Conservation (phyloP, 2,888 invertebrate genomes). For the Pollenia griseotomentosa region DNA sequence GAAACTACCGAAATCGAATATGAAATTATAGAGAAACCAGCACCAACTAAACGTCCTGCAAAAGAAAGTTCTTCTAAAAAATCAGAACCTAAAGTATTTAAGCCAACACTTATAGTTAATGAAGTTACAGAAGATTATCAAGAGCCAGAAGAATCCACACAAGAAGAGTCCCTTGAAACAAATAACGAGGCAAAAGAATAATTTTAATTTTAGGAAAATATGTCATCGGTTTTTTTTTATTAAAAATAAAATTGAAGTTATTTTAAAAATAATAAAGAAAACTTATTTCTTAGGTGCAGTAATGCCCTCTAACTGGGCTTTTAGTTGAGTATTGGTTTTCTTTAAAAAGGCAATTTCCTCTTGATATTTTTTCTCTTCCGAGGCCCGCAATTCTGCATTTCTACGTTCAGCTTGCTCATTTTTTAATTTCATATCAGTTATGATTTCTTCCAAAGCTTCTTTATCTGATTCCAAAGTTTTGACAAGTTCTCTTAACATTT, state of each 20-base stretch:
- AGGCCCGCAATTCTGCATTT: slow-evolving; percentile 92
- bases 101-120: slow-evolving; percentile 85
- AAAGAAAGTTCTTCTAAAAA: slow-evolving; percentile 65
- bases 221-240: slow-evolving; percentile 33
- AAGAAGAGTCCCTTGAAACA: slow-evolving; percentile 13
- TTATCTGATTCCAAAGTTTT: slow-evolving; percentile 87
- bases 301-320: slow-evolving; percentile 97
- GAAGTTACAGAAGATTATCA: slow-evolving; percentile 81
- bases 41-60: slow-evolving; percentile 64
- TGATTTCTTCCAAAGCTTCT: slow-evolving; percentile 83
- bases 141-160: background rate
- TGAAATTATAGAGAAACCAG: slow-evolving; percentile 57
- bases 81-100: slow-evolving; percentile 77
- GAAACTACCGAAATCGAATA: slow-evolving; percentile 3
- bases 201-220: slow-evolving; percentile 22
- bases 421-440: slow-evolving; percentile 88
- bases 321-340: slow-evolving; percentile 96
- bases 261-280: background rate
- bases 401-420: slow-evolving; percentile 93
- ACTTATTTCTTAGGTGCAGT: slow-evolving; percentile 95
- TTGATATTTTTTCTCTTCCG: slow-evolving; percentile 95
- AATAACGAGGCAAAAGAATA: slow-evolving; percentile 44
- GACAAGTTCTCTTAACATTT: slow-evolving; percentile 90
- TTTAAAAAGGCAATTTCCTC: slow-evolving; percentile 96
- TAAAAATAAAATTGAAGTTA: slow-evolving; percentile 48